Evolutionary conservation across 2,888 invertebrate species (phyloP).

Genomic region (Cryptus viduatorius): DNA sequence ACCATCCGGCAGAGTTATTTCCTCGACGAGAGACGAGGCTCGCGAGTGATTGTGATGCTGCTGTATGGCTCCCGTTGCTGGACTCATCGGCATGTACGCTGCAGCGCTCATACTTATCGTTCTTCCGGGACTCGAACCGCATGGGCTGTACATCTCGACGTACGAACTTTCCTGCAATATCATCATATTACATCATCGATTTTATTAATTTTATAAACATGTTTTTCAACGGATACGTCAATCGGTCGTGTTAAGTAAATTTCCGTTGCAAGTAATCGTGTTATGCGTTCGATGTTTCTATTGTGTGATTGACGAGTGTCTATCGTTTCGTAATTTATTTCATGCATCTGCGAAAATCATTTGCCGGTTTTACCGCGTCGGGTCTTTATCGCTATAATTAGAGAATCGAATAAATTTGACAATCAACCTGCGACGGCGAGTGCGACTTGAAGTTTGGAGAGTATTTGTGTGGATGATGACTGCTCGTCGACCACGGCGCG

Average conservation of each 20-base stretch:
- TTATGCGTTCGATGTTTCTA: no score
- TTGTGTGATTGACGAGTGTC: no score
- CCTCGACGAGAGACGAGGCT: slow-evolving; percentile 88
- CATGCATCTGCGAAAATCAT: no score
- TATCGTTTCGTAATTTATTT: no score
- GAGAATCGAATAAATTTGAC: neutral
- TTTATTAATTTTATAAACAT: neutral
- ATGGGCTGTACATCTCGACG: slow-evolving; percentile 86
- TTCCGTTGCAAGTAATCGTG: no score
- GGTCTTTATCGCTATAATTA: neutral
- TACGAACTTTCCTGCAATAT: slow-evolving; percentile 83
- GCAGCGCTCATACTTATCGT: slow-evolving; percentile 76
- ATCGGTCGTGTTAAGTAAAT: no score
- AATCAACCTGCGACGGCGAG: slow-evolving; percentile 84
- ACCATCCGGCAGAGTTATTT: slow-evolving; percentile 85
- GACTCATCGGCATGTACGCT: slow-evolving; percentile 87
- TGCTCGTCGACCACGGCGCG: slow-evolving; percentile 80
- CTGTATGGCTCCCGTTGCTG: slow-evolving; percentile 75
- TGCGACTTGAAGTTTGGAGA: slow-evolving; percentile 85
- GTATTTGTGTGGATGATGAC: slow-evolving; percentile 80
- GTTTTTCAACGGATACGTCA: no score
- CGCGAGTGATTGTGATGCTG: slow-evolving; percentile 87
- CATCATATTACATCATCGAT: neutral
- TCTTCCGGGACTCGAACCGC: slow-evolving; percentile 85
- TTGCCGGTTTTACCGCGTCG: no score